Conservation (phyloP, 2,113 vertebrate genomes). For the Scortum barcoo region DNA sequence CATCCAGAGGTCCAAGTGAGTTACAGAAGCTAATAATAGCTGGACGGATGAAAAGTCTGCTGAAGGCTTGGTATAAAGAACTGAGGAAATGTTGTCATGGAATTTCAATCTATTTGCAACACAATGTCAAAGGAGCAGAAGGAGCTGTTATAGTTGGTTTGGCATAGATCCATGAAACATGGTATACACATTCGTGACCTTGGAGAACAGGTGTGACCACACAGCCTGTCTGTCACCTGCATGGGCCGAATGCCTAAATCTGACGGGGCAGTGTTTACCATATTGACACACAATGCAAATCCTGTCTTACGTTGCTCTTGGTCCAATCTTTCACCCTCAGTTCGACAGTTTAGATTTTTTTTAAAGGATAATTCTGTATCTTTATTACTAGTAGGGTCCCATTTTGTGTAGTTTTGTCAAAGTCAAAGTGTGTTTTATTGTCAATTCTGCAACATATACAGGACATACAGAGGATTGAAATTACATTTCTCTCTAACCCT, state of each 20-base stretch:
- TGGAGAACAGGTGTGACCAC: slow-evolving; percentile 36
- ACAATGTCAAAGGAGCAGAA: slow-evolving; percentile 37
- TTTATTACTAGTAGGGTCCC: not conserved
- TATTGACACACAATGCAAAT: slow-evolving; percentile 28
- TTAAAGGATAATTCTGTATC: not conserved
- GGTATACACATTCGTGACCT: slow-evolving; percentile 28
- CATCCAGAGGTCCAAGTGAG: slow-evolving; percentile 44
- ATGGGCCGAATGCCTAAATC: slow-evolving; percentile 14
- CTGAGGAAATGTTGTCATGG: slow-evolving; percentile 9
- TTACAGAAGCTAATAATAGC: slow-evolving; percentile 60
- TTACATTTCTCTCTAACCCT: too few relatives aligned
- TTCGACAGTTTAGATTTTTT: not conserved
- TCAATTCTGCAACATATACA: too few relatives aligned
- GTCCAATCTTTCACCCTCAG: not conserved
- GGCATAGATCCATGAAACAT: slow-evolving; percentile 17
- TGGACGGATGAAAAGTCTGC: slow-evolving; percentile 35
- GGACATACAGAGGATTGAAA: too few relatives aligned
- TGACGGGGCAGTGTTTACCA: not conserved
- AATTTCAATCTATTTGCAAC: slow-evolving; percentile 39
- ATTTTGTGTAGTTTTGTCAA: not conserved
- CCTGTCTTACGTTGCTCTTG: too few relatives aligned
- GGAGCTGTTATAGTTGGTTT: slow-evolving; percentile 44
- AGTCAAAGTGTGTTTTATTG: too few relatives aligned
- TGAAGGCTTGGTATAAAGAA: slow-evolving; percentile 15
- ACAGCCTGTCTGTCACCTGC: slow-evolving; percentile 2